Base-by-base conservation (phyloP, 2,113 vertebrate species). In the Cercocebus atys region DNA sequence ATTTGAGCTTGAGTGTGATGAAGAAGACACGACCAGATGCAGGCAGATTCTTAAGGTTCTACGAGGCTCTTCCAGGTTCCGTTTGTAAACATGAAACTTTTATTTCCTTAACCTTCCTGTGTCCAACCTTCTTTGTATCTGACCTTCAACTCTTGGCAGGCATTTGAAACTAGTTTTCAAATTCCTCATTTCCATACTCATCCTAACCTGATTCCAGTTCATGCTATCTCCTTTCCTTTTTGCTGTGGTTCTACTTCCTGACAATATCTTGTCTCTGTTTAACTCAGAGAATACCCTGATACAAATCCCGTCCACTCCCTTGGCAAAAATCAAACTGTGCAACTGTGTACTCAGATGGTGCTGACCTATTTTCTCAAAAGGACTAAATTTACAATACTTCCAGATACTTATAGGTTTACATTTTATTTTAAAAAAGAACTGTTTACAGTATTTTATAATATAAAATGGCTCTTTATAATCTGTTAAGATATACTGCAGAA, bases 11-110 rank as follows among this genome's bases (percentile, higher is more conserved):
- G n/a, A 78, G 75, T 52, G 30, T 4, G 7, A 8, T 9, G 17
- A 52, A 55, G 30, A 18, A 61, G 17, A 35, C 23, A 45, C 22
- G 32, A 32, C 40, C 40, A n/a, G 7, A 20, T 43, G 13, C 5
- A 55, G 16, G 35, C 22, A 8, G 17, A 3, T 45, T 27, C 14
- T 6, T 5, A 43, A 55, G 16, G 4, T 17, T 43, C 43, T 20
- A 2, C 4, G 0, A 0, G 47, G 20, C 32, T 22, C 22, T 5
- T 16, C 47, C 32, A 22, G 13, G 35, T 66, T 47, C 66, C 5
- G 18, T 23, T 20, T 50, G 5, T 43, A n/a, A 68, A 50, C 18
- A 0, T 40, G 47, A 50, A 35, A 43, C 6, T 25, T 43, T 18
- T 17, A 50, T 66, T 84, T 89, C 40, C 20, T 86, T 47, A n/a